These are phyloP conservation scores for Brachionus plicatilis DNA, from an alignment of 1,140 invertebrate species.

Conservation along the genomic window DNA sequence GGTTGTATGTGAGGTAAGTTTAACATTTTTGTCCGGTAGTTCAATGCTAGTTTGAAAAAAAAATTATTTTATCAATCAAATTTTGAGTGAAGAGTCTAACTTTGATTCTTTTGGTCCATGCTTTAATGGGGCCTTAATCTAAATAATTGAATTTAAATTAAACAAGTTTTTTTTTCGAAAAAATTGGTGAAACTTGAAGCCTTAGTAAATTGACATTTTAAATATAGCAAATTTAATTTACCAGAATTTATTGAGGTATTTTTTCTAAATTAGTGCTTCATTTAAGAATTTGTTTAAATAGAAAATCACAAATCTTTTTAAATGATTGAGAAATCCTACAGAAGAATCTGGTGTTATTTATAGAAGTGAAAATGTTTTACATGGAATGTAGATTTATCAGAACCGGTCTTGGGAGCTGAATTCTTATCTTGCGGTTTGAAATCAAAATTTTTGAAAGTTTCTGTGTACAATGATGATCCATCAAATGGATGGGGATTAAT, in stretches of 20 bases:
- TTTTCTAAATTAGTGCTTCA: not conserved
- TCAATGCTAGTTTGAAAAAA: not conserved
- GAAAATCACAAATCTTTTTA: not conserved
- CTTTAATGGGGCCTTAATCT: not conserved
- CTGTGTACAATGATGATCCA: not conserved
- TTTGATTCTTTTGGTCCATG: slow-evolving; percentile 12
- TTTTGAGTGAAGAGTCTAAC: not conserved
- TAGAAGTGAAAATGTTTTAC: not conserved
- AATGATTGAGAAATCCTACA: not conserved
- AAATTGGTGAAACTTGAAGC: not conserved
- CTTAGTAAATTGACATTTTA: not conserved
- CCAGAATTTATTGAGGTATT: not conserved
- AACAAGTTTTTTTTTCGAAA: not conserved
- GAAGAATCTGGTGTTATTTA: not conserved
- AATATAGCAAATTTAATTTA: not conserved
- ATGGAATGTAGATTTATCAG: not conserved
- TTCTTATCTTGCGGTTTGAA: not conserved
- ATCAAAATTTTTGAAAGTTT: slow-evolving; percentile 28
- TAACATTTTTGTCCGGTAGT: slow-evolving; percentile 9
- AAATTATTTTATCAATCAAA: not conserved
- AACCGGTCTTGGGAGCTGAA: not conserved
- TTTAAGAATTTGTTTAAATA: not conserved
- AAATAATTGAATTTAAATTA: not conserved
- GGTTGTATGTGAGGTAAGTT: slow-evolving; percentile 7
- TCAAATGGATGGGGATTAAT: slow-evolving; percentile 9